These are phyloP conservation scores for Clamator glandarius DNA, from an alignment of 2,797 vertebrate species.

Conservation along the genomic window DNA sequence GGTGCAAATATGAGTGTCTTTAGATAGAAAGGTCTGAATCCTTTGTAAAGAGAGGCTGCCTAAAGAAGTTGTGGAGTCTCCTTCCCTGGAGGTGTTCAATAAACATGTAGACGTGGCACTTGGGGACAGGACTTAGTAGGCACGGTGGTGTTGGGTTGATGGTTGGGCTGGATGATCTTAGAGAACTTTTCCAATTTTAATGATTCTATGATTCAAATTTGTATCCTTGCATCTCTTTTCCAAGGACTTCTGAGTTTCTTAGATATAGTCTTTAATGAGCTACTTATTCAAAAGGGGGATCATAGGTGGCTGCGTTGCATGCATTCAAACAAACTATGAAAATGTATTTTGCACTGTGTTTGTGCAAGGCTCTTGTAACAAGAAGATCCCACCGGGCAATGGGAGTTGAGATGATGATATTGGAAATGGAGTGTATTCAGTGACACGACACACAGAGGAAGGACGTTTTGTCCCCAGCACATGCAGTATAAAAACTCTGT, in stretches of 20 bases:
- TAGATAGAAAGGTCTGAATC: background rate
- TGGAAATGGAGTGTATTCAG: background rate
- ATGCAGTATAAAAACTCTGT: rapidly evolving
- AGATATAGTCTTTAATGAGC: background rate
- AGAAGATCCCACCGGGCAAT: background rate
- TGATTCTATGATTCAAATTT: background rate
- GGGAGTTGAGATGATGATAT: background rate
- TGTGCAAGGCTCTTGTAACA: background rate
- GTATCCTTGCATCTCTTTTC: background rate
- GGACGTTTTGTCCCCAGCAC: background rate
- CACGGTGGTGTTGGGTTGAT: no score
- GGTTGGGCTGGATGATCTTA: no score
- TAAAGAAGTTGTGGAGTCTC: no score
- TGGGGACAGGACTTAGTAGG: no score
- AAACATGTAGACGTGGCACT: no score
- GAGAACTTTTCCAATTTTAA: no score
- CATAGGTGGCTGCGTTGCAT: background rate
- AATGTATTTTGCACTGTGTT: background rate
- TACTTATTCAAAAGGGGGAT: background rate
- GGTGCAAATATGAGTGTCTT: background rate
- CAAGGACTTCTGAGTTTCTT: background rate
- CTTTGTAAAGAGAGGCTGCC: background rate
- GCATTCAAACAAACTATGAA: no score
- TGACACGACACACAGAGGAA: background rate
- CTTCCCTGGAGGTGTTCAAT: no score